phyloP scores from a whole-genome alignment of 1,140 invertebrate species.

The Pogonomyrmex californicus region DNA sequence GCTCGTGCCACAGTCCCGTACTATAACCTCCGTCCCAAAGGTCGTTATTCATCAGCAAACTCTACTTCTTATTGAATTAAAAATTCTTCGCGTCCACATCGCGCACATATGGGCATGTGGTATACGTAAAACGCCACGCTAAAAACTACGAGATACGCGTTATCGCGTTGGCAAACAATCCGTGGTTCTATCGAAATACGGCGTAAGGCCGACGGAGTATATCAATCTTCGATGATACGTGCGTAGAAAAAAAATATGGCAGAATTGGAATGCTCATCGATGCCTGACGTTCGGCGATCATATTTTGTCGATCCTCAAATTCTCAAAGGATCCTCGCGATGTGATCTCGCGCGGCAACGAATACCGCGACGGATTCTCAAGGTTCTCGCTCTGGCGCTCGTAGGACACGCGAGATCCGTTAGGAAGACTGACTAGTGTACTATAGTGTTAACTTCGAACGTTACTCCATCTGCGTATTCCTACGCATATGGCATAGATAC shows the following conservation, averaged over 20 bases:
- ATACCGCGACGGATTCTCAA: neutral
- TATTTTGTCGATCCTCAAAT: slow-evolving; percentile 5
- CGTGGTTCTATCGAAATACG: slow-evolving; percentile 3
- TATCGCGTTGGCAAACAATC: slow-evolving; percentile 29
- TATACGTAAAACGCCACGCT: slow-evolving; percentile 4
- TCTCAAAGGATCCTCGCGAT: slow-evolving; percentile 18
- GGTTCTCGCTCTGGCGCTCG: slow-evolving; percentile 20
- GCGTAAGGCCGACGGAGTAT: neutral
- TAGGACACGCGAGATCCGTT: slow-evolving; percentile 58
- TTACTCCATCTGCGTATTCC: slow-evolving; percentile 29
- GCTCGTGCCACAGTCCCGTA: neutral
- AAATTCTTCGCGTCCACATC: slow-evolving; percentile 10
- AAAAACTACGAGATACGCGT: slow-evolving; percentile 31
- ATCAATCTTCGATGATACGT: slow-evolving; percentile 12
- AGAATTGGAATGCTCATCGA: slow-evolving; percentile 44
- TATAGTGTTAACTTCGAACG: slow-evolving; percentile 61
- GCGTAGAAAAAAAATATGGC: slow-evolving; percentile 47
- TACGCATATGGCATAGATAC: neutral
- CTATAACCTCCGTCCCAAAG: neutral
- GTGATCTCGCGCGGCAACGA: slow-evolving; percentile 23
- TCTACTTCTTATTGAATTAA: slow-evolving; percentile 41
- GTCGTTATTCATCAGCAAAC: slow-evolving; percentile 20
- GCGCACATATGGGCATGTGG: slow-evolving; percentile 1
- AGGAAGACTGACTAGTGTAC: slow-evolving; percentile 74
- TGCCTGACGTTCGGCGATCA: slow-evolving; percentile 15